phyloP scores from a whole-genome alignment of 2,888 invertebrate species.

The Andricus curvator region DNA sequence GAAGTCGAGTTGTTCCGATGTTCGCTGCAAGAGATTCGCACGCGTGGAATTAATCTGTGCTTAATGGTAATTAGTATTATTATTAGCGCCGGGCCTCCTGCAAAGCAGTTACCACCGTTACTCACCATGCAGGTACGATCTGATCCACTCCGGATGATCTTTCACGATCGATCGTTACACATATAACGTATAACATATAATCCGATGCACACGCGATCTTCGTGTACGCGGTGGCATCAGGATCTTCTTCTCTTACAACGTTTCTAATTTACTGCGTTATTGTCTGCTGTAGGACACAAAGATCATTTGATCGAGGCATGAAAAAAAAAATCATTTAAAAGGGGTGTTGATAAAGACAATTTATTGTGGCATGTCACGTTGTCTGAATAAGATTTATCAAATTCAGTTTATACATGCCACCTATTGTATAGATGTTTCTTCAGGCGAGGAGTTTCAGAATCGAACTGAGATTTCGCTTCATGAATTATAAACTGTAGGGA shows the following conservation, averaged over 20 bases:
- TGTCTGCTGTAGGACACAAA: conserved; percentile 11
- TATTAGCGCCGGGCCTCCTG: conserved; percentile 59
- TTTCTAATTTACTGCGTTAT: conserved; percentile 40
- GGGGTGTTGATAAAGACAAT: conserved; percentile 27
- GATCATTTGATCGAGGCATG: conserved; percentile 9
- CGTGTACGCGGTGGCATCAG: conserved; percentile 23
- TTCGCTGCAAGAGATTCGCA: conserved; percentile 42
- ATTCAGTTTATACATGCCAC: neutral
- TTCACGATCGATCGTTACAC: conserved; percentile 70
- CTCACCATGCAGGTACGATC: conserved; percentile 44
- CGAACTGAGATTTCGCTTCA: neutral
- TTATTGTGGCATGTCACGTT: conserved; percentile 16
- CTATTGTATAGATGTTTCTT: neutral
- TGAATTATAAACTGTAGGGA: neutral
- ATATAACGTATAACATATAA: conserved; percentile 18
- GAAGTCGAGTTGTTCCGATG: conserved; percentile 9
- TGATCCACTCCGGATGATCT: conserved; percentile 64
- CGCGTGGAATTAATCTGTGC: conserved; percentile 62
- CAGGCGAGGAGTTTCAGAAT: neutral
- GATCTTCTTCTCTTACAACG: conserved; percentile 25
- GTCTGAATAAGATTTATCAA: conserved; percentile 31
- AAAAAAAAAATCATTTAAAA: conserved; percentile 12
- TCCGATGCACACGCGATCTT: conserved; percentile 27
- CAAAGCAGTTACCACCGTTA: conserved; percentile 49
- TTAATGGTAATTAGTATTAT: conserved; percentile 66